Percentiles rank a stretch among this genome's conserved stretches.
Evolutionary conservation across 2,797 vertebrate genomes (phyloP).

Genomic region (Lutjanus argentimaculatus): DNA sequence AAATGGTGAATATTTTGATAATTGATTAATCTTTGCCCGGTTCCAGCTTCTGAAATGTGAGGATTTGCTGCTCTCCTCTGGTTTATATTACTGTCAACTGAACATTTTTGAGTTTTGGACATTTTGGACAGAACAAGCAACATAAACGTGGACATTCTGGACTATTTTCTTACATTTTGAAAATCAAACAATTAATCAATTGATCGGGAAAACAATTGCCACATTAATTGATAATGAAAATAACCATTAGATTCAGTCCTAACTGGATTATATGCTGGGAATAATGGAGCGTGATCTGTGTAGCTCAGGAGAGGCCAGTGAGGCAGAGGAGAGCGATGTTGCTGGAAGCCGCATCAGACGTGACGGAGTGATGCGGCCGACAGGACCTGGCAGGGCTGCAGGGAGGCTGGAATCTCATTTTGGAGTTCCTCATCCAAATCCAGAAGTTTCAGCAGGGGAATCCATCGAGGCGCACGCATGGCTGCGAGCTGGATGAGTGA

Average conservation of each 20-base stretch:
- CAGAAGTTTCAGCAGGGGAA: constrained; percentile 65
- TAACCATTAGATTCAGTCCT: background rate
- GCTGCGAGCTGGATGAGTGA: constrained; percentile 70
- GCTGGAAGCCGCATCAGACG: constrained; percentile 37
- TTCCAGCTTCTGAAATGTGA: background rate
- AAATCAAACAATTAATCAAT: background rate
- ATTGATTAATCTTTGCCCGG: fast-evolving
- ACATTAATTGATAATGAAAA: background rate
- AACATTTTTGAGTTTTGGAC: background rate
- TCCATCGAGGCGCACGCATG: constrained; percentile 65
- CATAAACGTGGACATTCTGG: background rate
- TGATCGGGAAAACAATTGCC: background rate
- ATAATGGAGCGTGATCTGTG: constrained; percentile 14
- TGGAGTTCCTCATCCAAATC: constrained; percentile 70
- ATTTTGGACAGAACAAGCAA: background rate
- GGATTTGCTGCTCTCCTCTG: background rate
- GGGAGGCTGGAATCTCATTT: constrained; percentile 69
- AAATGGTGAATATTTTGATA: background rate
- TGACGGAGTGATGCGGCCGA: constrained; percentile 27
- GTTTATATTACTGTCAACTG: background rate
- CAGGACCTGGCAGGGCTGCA: constrained; percentile 43
- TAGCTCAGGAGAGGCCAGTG: constrained; percentile 21
- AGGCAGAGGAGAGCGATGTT: constrained; percentile 3
- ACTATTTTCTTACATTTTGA: too few relatives aligned
- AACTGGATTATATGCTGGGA: constrained; percentile 13